Conservation (phyloP, 2,888 invertebrate species). For the Apamea epomidion region DNA sequence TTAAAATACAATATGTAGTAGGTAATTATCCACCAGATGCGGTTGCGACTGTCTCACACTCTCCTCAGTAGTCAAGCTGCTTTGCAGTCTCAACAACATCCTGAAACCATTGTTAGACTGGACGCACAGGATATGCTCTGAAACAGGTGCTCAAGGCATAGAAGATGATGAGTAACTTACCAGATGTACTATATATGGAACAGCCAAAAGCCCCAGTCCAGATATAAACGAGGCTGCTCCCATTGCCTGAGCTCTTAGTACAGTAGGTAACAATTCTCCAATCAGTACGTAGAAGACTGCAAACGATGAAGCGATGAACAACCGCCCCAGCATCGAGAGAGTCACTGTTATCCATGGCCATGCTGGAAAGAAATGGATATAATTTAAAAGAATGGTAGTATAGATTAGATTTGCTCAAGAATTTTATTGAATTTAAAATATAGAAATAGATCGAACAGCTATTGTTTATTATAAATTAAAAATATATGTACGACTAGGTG, state of each 20-base stretch:
- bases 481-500: background rate
- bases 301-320: conserved; percentile 92
- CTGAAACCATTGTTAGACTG: background rate
- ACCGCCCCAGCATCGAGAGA: conserved; percentile 92
- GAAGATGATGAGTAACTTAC: conserved; percentile 73
- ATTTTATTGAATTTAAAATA: background rate
- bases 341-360: conserved; percentile 92
- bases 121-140: background rate
- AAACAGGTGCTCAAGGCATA: background rate
- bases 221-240: conserved; percentile 92
- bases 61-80: no score
- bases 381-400: background rate
- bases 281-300: conserved; percentile 93
- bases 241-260: conserved; percentile 92
- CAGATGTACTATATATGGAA: conserved; percentile 92
- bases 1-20: background rate
- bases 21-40: background rate
- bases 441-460: background rate
- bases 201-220: conserved; percentile 91
- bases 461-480: background rate
- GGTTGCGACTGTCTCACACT: no score
- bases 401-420: background rate
- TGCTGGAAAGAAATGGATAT: conserved; percentile 77
- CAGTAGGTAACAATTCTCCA: conserved; percentile 92
- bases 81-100: background rate